Base-by-base conservation (phyloP, 2,888 invertebrate species). In the Plusia festucae region DNA sequence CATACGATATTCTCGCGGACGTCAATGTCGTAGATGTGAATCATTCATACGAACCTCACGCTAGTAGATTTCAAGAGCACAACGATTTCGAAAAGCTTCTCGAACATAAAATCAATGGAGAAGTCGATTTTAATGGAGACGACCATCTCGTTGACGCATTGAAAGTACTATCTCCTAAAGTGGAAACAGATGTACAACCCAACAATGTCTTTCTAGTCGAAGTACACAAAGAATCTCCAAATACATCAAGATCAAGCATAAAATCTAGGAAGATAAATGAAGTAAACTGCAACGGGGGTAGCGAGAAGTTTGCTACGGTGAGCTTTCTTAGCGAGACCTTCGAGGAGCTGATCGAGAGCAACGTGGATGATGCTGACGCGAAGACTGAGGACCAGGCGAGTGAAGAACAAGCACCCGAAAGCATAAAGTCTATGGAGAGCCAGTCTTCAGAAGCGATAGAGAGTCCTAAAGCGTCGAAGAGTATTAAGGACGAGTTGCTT, bases 261-360 rank as follows among this genome's bases (percentile, higher is more conserved):
- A 70, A 64, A 54, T 32, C 56, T 13, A 52, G 63, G 15, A 70
- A 78, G 34, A 44, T 73, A 6, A 63, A 58, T 44, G 68, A 76
- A 44, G 65, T 81, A 0, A 81, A 87, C 69, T 87, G 88, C 59
- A 93, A 92, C 60, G 91, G 91, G 0, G 82, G 83, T 9, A 90
- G 88, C 53, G 88, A 92, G 78, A 89, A 91, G 15, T 94, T 86
- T 63, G 94, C 94, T 0, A 94, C 91, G 1, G 93, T 94, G 0
- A 88, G 91, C 72, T 93, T 93, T 81, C 75, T 95, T 15, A 91
- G 84, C 60, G 93, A 93, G 76, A 87, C 91, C 0, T 94, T 94
- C 65, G 95, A 95, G 81, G 94, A 94, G 71, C 79, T 95, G 2
- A 67, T 93, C 11, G 95, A 95, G 60, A 95, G 94, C 67, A 95